Base-by-base conservation (phyloP, 2,113 vertebrate species). In the Polypterus senegalus region DNA sequence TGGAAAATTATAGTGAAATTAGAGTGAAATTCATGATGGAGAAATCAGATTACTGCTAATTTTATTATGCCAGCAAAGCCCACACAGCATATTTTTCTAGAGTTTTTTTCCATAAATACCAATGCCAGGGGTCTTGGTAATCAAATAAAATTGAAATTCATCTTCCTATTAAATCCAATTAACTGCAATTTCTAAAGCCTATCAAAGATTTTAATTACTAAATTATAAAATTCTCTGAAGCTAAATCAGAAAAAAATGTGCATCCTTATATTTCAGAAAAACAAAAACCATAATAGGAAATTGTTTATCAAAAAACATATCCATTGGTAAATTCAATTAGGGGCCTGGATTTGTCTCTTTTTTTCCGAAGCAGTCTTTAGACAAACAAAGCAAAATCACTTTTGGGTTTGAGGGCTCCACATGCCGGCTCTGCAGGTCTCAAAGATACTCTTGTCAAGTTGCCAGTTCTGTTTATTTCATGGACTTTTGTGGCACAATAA, bases 171-270 rank as follows among this genome's bases (percentile, higher is more conserved):
- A 97, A 98, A 98, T 97, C 97, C 92, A 97, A 98, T 98, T 98
- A 98, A 91, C 83, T 79, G 89, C 92, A 95, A 98, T 98, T 97
- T 97, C 94, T 94, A 97, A 97, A 98, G 92, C 94, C 94, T 98
- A 98, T 97, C 92, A 96, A 94, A 98, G 94, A 98, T 97, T 98
- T 98, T 97, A 98, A 98, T 98, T 98, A 98, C 95, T 97, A 97
- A 97, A 98, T 98, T 97, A 97, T 98, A 93, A 94, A 96, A 97
- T 94, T 97, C 94, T 97, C 93, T 88, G 91, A 94, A 90, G 94
- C 90, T 92, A 94, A 97, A 98, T 93, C 94, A 89, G 74, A 90
- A 86, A 89, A 95, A 97, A 89, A 88, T 83, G 73, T 85, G 85
- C 91, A 94, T 91, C 90, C 86, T 89, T 88, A 85, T 85, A 83